Evolutionary conservation across 2,888 invertebrate genomes (phyloP).

Genomic region (Macaria notata): DNA sequence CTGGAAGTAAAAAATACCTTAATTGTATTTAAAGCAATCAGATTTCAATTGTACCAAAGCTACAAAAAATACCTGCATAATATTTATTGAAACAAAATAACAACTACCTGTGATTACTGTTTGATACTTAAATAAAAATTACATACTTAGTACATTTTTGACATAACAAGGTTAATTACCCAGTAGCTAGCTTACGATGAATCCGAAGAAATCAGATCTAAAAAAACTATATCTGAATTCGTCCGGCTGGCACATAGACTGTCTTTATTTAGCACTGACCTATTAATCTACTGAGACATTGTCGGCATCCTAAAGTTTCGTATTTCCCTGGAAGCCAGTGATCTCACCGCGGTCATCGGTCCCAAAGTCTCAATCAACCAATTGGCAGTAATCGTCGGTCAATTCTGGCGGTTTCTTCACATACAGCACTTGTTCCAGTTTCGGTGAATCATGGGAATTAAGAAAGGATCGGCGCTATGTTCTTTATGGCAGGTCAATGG

Average conservation of each 20-base stretch:
- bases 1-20: background rate
- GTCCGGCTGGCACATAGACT: background rate
- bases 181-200: no score
- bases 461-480: slow-evolving; percentile 21
- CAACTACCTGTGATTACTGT: no score
- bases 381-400: slow-evolving; percentile 56
- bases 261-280: slow-evolving; percentile 9
- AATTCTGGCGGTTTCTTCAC: slow-evolving; percentile 50
- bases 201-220: background rate
- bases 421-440: slow-evolving; percentile 38
- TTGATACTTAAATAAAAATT: no score
- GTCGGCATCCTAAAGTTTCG: slow-evolving; percentile 9
- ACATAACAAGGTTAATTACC: no score
- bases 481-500: slow-evolving; percentile 7
- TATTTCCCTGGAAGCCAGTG: slow-evolving; percentile 15
- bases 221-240: background rate
- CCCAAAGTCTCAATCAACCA: slow-evolving; percentile 41
- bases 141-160: no score
- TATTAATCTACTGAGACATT: slow-evolving; percentile 11
- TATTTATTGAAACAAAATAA: no score
- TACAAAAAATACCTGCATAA: no score
- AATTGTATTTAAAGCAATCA: no score
- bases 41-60: no score
- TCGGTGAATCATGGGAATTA: slow-evolving; percentile 40
- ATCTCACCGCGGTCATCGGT: slow-evolving; percentile 23